Base-by-base conservation (phyloP, 2,113 vertebrate species). In the Melanotaenia duboulayi region DNA sequence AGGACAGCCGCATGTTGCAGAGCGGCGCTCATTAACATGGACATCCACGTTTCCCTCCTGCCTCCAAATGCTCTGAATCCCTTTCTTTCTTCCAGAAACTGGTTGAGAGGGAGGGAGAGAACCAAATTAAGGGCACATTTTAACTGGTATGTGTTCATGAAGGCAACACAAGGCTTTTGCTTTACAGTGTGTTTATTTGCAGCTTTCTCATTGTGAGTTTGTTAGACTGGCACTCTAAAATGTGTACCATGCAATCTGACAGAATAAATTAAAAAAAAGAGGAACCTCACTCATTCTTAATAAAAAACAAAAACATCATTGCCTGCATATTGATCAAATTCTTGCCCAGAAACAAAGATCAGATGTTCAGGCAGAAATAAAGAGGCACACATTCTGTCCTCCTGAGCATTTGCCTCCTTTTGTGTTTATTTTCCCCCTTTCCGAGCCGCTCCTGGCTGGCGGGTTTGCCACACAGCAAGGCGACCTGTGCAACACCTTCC, bases 401-500 rank as follows among this genome's bases (percentile, higher is more conserved):
- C 76, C 24, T 1, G 50, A 48, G 60, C 5, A 14, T 62, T 49
- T 14, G 55, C 65, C 54, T 64, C 52, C 63, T 71, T 19, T 57
- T 23, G 42, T 39, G 74, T 86, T 83, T 84, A 35, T 77, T 81
- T 66, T 40, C 75, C 62, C 65, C 59, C 44, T 17, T 7, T 44
- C 76, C 24, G 40, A 81, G 74, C 64, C 65, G 66, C 81, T 87
- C 60, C 87, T 87, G 76, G 77, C 86, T 87, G 69, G 56, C 64
- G 24, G 61, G 59, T 81, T 74, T 24, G 11, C 52, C 65, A 32
- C 82, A 65, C 82, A 64, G 59, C 85, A 17, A 35, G 90, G 86
- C 95, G 95, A 96, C 95, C 95, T 94, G 94, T 85, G 92, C 94
- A 93, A 89, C 95, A 95, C 96, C 96, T 97, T 96, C 93, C 93